phyloP scores from a whole-genome alignment of 2,113 vertebrate genomes.

The Lepidiolamprologus cunningtoni region DNA sequence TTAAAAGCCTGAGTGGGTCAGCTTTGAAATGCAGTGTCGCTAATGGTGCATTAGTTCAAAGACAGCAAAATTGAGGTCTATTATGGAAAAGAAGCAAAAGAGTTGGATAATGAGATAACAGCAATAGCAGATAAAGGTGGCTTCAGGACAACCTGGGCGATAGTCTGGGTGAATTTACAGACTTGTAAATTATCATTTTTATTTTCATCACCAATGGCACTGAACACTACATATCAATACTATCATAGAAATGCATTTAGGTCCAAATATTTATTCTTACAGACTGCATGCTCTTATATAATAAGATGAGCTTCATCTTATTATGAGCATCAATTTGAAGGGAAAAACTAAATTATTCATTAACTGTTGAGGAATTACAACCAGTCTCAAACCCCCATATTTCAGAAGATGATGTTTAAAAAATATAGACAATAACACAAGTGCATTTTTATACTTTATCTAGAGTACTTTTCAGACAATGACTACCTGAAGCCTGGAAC shows the following conservation, averaged over 20 bases:
- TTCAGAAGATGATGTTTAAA: not conserved
- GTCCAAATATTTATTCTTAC: not conserved
- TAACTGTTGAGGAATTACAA: not conserved
- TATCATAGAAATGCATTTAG: not conserved
- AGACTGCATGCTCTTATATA: not conserved
- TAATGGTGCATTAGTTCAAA: conserved; percentile 2
- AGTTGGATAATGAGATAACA: not conserved
- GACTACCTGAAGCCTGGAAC: not conserved
- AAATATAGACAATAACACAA: not conserved
- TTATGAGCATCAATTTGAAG: not conserved
- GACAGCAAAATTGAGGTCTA: not conserved
- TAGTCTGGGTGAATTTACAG: not conserved
- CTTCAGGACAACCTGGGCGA: not conserved
- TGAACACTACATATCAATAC: not conserved
- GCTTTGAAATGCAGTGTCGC: not conserved
- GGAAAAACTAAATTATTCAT: not conserved
- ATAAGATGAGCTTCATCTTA: not conserved
- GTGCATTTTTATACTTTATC: not conserved
- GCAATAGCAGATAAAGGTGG: not conserved
- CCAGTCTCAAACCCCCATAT: not conserved
- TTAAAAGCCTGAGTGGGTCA: not conserved
- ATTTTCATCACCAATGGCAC: not conserved
- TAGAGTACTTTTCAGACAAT: not conserved
- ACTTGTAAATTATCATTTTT: not conserved
- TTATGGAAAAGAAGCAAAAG: not conserved